phyloP scores from a whole-genome alignment of 2,888 invertebrate genomes.

The Lymantria monacha region DNA sequence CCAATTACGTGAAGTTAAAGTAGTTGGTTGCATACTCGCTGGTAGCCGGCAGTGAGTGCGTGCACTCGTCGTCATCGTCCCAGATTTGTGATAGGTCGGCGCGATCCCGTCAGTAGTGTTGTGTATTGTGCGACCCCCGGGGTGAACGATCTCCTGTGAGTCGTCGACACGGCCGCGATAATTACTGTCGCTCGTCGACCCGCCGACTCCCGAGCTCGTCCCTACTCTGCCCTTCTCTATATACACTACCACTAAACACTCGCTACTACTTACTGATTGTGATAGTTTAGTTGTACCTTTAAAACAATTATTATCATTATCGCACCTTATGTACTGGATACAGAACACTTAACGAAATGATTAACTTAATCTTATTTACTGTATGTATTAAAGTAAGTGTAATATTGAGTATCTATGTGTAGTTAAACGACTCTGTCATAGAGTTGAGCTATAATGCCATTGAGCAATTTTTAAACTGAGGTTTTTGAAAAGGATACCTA shows the following conservation, averaged over 20 bases:
- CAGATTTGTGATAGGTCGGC: conserved; percentile 63
- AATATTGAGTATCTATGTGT: not conserved
- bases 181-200: conserved; percentile 68
- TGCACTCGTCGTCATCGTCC: conserved; percentile 37
- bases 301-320: conserved; percentile 22
- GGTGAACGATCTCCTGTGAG: conserved; percentile 77
- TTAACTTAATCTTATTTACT: not conserved
- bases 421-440: too few species aligned
- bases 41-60: conserved; percentile 15
- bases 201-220: conserved; percentile 28
- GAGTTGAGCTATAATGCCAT: too few species aligned
- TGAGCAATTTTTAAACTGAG: too few species aligned
- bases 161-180: conserved; percentile 78
- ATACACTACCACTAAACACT: conserved; percentile 29
- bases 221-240: conserved; percentile 40
- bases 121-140: conserved; percentile 73
- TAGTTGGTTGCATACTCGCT: conserved; percentile 8
- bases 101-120: conserved; percentile 66
- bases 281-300: conserved; percentile 40
- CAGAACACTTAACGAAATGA: not conserved
- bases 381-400: not conserved
- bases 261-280: conserved; percentile 49
- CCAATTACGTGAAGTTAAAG: conserved; percentile 38
- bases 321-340: conserved; percentile 15
- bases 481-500: too few species aligned